A percentile compares a stretch with the other conserved stretches of the same genome.
Evolutionary conservation across 53 echinoderm and acorn worm species (phyloP).

Genomic region (Apostichopus leukothele): DNA sequence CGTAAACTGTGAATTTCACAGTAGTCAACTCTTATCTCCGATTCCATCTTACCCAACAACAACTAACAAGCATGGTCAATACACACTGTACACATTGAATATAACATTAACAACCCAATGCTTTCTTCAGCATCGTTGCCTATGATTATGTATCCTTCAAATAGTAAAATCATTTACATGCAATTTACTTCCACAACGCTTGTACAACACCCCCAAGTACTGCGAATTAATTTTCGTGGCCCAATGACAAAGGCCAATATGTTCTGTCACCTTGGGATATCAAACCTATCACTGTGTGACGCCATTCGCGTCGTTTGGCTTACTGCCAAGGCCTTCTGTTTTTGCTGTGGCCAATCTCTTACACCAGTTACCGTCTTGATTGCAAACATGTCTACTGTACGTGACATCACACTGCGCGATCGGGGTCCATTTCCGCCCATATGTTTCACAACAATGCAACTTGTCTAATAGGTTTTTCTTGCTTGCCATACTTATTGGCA

Average conservation of each 20-base stretch:
- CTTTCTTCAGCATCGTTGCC: no score
- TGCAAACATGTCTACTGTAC: background rate
- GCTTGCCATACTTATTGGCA: no score
- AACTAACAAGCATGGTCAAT: no score
- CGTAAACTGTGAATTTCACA: no score
- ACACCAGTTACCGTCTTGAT: background rate
- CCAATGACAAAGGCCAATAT: constrained; percentile 41
- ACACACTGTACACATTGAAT: no score
- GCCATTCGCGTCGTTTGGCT: constrained; percentile 19
- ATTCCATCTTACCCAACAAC: no score
- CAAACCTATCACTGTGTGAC: background rate
- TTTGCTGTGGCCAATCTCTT: constrained; percentile 7
- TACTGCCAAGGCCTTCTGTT: constrained; percentile 42
- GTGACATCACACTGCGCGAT: constrained; percentile 12
- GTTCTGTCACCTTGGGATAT: constrained; percentile 6
- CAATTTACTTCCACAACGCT: no score
- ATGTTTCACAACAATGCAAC: constrained; percentile 11
- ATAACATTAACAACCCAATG: no score
- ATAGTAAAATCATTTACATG: no score
- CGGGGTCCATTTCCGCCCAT: constrained; percentile 18
- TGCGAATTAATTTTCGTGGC: constrained; percentile 6
- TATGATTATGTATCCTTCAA: no score
- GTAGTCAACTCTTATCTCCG: no score
- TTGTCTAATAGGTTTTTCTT: background rate
- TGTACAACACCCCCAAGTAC: no score